Base-by-base conservation (phyloP, 2,888 invertebrate genomes). In the Drosophila anomelani region DNA sequence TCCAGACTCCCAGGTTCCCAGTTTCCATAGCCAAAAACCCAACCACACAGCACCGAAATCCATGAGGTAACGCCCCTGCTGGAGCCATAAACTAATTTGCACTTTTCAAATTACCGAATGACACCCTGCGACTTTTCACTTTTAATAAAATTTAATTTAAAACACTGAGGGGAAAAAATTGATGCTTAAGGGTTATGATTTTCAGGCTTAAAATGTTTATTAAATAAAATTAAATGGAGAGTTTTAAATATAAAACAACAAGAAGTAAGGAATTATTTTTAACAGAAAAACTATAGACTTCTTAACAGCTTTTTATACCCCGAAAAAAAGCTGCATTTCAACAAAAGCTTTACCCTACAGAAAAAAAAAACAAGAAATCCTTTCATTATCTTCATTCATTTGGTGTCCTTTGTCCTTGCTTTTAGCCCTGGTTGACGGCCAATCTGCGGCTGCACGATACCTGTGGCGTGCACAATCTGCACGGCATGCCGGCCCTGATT, bases 381-480 rank as follows among this genome's bases (percentile, higher is more conserved):
- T 13, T 15, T 1, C 8, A 36, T 51, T 20, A 10, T 36, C 12
- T 55, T 26, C 10, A n/a, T n/a, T 4, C 13, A 39, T 34, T 43
- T 43, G 26, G 10, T 29, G 53, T 43, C 36, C 38, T 41, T 54
- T 56, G 41, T 36, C 8, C 3, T 29, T n/a, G 15, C 6, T 57
- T 34, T 5, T 76, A 93, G 93, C 93, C 93, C 32, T 80, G 87
- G 81, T 63, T 93, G 61, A 91, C 90, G 38, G 78, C 81, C 15
- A 91, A 88, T 49, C 77, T 93, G 55, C 89, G 92, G 47, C 75
- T 93, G 36, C 92, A 92, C 74, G 92, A 93, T 88, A 92, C 93
- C 74, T 99, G 98, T 90, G 99, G 99, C 8, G 98, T 99, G 3
- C 96, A 99, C 93, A 99, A 99, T 93, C 94, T 99, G 17, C 99